These are phyloP conservation scores for Anastrepha obliqua DNA, from an alignment of 1,140 invertebrate genomes.

Conservation along the genomic window DNA sequence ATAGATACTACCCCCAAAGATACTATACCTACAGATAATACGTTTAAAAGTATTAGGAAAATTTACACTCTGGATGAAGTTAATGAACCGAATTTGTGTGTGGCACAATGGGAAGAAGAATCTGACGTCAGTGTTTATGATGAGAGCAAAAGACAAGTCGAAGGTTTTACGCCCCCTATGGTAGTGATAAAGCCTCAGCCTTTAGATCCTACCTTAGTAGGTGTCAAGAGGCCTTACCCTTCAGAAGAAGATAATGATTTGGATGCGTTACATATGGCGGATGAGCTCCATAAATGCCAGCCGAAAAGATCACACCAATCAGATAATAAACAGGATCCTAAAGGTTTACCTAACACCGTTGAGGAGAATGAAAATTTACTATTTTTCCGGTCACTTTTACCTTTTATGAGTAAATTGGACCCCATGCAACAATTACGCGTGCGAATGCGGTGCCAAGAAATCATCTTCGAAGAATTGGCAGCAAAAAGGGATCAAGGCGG, in stretches of 20 bases:
- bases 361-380: constrained; percentile 25
- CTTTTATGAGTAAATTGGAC: neutral
- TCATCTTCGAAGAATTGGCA: neutral
- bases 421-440: constrained; percentile 1
- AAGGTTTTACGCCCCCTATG: neutral
- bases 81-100: neutral
- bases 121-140: neutral
- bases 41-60: neutral
- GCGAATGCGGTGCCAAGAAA: constrained; percentile 16
- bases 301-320: neutral
- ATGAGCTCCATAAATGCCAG: neutral
- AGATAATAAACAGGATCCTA: neutral
- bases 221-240: no score
- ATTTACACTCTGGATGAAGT: neutral
- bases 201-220: no score
- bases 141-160: neutral
- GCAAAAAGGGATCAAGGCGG: neutral
- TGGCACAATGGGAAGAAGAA: neutral
- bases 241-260: no score
- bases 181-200: neutral
- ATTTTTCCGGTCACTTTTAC: constrained; percentile 24
- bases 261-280: neutral
- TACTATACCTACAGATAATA: neutral
- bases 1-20: neutral
- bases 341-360: neutral